Conservation (phyloP, 2,888 invertebrate species). For the Alloplasta piceator region DNA sequence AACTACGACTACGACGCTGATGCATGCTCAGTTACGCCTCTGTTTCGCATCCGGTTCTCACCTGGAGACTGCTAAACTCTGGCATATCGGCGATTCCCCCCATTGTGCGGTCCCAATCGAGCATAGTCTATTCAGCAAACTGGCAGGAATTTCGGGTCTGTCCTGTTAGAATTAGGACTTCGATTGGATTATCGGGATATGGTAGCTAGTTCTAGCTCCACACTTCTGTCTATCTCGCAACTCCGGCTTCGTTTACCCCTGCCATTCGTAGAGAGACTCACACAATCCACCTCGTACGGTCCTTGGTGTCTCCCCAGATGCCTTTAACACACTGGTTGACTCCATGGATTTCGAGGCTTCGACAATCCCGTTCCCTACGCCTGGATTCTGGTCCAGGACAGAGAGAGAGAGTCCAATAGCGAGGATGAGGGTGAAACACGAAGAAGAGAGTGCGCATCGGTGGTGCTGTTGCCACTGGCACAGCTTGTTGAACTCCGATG, state of each 20-base stretch:
- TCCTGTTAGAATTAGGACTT: conserved; percentile 82
- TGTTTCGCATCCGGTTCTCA: conserved; percentile 23
- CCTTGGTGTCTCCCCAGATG: conserved; percentile 64
- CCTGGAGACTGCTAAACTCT: conserved; percentile 66
- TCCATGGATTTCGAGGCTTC: conserved; percentile 59
- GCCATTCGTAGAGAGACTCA: conserved; percentile 33
- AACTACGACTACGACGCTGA: conserved; percentile 2
- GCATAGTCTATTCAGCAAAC: conserved; percentile 81
- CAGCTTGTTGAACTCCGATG: conserved; percentile 55
- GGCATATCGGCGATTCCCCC: conserved; percentile 74
- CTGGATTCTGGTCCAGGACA: conserved; percentile 52
- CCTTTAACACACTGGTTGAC: conserved; percentile 61
- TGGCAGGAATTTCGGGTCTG: conserved; percentile 81
- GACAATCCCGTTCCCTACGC: conserved; percentile 60
- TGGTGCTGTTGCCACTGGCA: conserved; percentile 55
- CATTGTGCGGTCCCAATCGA: conserved; percentile 78
- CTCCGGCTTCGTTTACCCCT: conserved; percentile 39
- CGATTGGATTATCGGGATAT: conserved; percentile 81
- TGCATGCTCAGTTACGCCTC: conserved; percentile 34
- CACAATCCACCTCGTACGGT: conserved; percentile 40
- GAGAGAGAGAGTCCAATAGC: conserved; percentile 33
- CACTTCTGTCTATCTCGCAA: conserved; percentile 62
- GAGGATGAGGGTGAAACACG: conserved; percentile 49
- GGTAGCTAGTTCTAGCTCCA: conserved; percentile 68
- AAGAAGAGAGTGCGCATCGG: conserved; percentile 42